phyloP scores from a whole-genome alignment of 2,797 vertebrate genomes.

The Peromyscus aztecus region DNA sequence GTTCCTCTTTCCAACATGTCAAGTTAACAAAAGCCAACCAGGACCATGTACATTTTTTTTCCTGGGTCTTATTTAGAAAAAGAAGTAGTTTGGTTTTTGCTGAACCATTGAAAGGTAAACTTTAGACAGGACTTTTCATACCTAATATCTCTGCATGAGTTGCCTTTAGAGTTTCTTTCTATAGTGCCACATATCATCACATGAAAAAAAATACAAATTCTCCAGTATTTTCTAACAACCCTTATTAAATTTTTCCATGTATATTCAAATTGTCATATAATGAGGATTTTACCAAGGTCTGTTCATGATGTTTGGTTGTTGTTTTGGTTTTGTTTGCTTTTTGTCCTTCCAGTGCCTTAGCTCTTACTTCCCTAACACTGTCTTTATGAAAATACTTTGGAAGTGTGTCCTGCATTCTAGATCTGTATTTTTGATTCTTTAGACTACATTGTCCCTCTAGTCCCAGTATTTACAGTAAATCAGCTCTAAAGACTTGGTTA shows the following conservation, averaged over 20 bases:
- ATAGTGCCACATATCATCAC: background rate
- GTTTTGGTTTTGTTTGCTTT: no score
- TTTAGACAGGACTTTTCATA: background rate
- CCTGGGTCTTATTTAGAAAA: background rate
- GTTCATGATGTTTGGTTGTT: background rate
- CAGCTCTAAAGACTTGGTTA: background rate
- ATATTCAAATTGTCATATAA: background rate
- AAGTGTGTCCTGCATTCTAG: background rate
- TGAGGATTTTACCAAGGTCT: background rate
- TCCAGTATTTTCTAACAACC: constrained; percentile 20
- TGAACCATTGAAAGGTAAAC: constrained; percentile 21
- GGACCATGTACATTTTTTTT: background rate
- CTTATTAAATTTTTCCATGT: constrained; percentile 24
- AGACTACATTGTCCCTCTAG: background rate
- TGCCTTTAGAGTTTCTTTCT: background rate
- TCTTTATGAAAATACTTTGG: constrained; percentile 9
- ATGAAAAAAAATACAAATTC: constrained; percentile 12
- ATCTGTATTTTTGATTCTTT: background rate
- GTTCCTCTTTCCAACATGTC: background rate
- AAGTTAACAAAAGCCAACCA: background rate
- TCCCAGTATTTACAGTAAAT: background rate
- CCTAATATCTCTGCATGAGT: background rate
- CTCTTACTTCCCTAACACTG: background rate
- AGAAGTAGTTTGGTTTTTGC: background rate
- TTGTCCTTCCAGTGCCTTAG: background rate